phyloP scores from a whole-genome alignment of 2,888 invertebrate species.

The Spilarctia lutea region DNA sequence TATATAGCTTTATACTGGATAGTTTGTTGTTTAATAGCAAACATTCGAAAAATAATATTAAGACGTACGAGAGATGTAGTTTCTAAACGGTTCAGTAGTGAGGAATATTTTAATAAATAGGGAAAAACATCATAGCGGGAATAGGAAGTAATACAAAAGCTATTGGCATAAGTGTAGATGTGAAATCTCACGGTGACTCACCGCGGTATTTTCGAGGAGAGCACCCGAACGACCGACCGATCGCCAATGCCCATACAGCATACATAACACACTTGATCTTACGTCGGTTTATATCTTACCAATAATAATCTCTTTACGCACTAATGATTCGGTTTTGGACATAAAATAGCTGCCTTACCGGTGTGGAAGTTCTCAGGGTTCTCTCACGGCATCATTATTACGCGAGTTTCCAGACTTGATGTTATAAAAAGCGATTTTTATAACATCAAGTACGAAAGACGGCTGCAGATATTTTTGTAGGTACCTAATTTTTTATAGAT shows the following conservation, averaged over 20 bases:
- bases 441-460: too few species aligned
- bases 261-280: conserved; percentile 53
- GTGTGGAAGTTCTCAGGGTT: not conserved
- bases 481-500: not conserved
- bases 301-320: conserved; percentile 33
- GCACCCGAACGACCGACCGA: conserved; percentile 54
- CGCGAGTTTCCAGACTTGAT: not conserved
- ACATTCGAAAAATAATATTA: not conserved
- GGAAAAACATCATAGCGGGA: conserved; percentile 59
- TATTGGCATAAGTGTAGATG: conserved; percentile 83
- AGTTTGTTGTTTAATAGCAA: not conserved
- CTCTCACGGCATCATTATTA: conserved; percentile 1
- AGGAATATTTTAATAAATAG: conserved; percentile 50
- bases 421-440: not conserved
- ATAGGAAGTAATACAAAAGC: conserved; percentile 83
- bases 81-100: conserved; percentile 1
- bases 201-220: conserved; percentile 73
- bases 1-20: not conserved
- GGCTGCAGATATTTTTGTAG: not conserved
- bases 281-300: conserved; percentile 48
- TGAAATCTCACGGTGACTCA: conserved; percentile 81
- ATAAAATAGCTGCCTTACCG: conserved; percentile 13
- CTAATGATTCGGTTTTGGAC: conserved; percentile 30
- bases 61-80: not conserved
- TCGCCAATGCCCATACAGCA: conserved; percentile 50